These are phyloP conservation scores for Iphiclides podalirius DNA, from an alignment of 2,888 invertebrate genomes.

Conservation along the genomic window DNA sequence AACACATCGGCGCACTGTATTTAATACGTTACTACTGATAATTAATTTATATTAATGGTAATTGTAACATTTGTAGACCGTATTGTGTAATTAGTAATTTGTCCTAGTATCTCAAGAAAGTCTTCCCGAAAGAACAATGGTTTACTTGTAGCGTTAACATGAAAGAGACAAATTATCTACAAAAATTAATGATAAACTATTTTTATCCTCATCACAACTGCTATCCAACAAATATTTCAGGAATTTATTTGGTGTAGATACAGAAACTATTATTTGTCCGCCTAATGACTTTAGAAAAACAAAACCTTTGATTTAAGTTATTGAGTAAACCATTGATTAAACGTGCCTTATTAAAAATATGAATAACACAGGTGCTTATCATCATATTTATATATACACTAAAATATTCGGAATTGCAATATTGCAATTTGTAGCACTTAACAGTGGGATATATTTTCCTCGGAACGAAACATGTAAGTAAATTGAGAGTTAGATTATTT, in stretches of 20 bases:
- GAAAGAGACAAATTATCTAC: too few species aligned
- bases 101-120: conserved; percentile 1
- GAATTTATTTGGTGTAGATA: too few species aligned
- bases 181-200: neutral
- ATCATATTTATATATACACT: conserved; percentile 2
- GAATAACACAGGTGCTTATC: conserved; percentile 10
- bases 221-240: too few species aligned
- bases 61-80: conserved; percentile 37
- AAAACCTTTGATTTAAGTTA: neutral
- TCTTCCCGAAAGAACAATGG: conserved; percentile 7
- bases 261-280: too few species aligned
- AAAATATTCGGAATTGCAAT: conserved; percentile 26
- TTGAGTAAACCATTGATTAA: neutral
- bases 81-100: conserved; percentile 3
- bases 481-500: too few species aligned
- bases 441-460: conserved; percentile 30
- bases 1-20: conserved; percentile 5
- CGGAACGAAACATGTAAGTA: too few species aligned
- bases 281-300: too few species aligned
- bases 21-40: conserved; percentile 19
- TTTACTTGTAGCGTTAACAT: neutral
- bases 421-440: neutral
- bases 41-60: conserved; percentile 52
- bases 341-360: conserved; percentile 21
- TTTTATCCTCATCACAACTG: neutral